Percentiles rank a stretch among this genome's conserved stretches.
Conservation (phyloP, 1,140 invertebrate genomes). For the Frieseomelitta varia region DNA sequence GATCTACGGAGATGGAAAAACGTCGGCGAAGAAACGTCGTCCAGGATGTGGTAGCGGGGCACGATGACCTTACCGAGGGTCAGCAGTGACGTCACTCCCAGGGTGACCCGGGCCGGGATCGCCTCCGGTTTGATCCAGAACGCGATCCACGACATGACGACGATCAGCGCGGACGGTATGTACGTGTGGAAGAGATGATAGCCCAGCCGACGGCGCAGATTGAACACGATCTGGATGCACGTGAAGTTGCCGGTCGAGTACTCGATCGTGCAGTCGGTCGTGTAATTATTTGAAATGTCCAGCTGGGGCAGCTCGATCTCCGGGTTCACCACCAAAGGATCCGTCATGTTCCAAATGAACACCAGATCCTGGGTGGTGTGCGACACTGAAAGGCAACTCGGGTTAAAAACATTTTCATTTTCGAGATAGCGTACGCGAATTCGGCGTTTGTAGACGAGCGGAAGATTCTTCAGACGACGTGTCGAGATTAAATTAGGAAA, state of each 20-base stretch:
- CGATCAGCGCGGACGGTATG: slow-evolving; percentile 94
- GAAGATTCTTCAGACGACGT: not conserved
- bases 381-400: slow-evolving; percentile 85
- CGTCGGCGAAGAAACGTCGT: not conserved
- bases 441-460: not conserved
- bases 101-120: slow-evolving; percentile 90
- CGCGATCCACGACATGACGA: slow-evolving; percentile 96
- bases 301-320: slow-evolving; percentile 94
- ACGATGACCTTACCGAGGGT: slow-evolving; percentile 85
- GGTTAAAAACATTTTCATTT: not conserved
- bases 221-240: slow-evolving; percentile 93
- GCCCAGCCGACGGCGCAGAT: slow-evolving; percentile 90
- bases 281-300: slow-evolving; percentile 93
- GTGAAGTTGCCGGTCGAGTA: slow-evolving; percentile 95
- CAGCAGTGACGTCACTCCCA: slow-evolving; percentile 92
- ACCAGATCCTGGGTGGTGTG: slow-evolving; percentile 92
- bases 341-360: slow-evolving; percentile 94
- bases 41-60: not conserved
- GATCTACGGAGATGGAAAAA: not conserved
- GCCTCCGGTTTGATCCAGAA: slow-evolving; percentile 97
- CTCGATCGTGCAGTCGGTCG: slow-evolving; percentile 93
- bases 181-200: slow-evolving; percentile 96
- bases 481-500: no score
- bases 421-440: not conserved
- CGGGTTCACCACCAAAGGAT: slow-evolving; percentile 92